Conservation (phyloP, 2,888 invertebrate genomes). For the Quadriops clusia region DNA sequence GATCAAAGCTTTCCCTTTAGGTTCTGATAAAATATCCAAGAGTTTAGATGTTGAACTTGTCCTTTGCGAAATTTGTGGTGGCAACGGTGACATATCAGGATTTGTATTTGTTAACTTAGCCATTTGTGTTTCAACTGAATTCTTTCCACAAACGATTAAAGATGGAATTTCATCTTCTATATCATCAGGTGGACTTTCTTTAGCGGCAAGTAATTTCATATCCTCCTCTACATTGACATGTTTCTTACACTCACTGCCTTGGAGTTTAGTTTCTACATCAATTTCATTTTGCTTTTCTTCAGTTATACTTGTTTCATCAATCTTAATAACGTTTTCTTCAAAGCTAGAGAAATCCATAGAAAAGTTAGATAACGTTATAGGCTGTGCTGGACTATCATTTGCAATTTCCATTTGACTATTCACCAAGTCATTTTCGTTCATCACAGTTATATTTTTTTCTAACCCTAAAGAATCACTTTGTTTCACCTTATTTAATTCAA, state of each 20-base stretch:
- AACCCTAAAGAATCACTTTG: slow-evolving; percentile 25
- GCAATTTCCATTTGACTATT: slow-evolving; percentile 43
- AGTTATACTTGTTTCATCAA: slow-evolving; percentile 7
- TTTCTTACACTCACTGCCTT: slow-evolving; percentile 22
- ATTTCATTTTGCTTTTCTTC: slow-evolving; percentile 6
- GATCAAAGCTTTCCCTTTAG: slow-evolving; percentile 30
- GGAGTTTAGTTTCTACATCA: slow-evolving; percentile 3
- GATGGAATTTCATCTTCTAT: slow-evolving; percentile 34
- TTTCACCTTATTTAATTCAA: slow-evolving; percentile 30
- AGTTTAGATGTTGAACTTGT: slow-evolving; percentile 44
- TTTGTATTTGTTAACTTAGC: slow-evolving; percentile 20
- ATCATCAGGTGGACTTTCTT: slow-evolving; percentile 15
- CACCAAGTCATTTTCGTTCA: slow-evolving; percentile 32
- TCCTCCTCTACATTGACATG: too few species aligned
- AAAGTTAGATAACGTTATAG: slow-evolving; percentile 28
- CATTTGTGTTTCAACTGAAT: slow-evolving; percentile 24
- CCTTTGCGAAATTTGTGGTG: slow-evolving; percentile 29
- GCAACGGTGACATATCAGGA: slow-evolving; percentile 10
- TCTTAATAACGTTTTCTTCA: slow-evolving; percentile 10
- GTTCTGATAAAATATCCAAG: slow-evolving; percentile 45
- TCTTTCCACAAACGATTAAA: slow-evolving; percentile 7
- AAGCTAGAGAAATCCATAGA: slow-evolving; percentile 32
- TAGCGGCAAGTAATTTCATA: too few species aligned
- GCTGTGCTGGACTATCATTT: slow-evolving; percentile 36
- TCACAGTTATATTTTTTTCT: slow-evolving; percentile 48